A percentile compares a stretch with the other conserved stretches of the same genome.
phyloP scores from a whole-genome alignment of 2,888 invertebrate species.

The Tachina lurida region DNA sequence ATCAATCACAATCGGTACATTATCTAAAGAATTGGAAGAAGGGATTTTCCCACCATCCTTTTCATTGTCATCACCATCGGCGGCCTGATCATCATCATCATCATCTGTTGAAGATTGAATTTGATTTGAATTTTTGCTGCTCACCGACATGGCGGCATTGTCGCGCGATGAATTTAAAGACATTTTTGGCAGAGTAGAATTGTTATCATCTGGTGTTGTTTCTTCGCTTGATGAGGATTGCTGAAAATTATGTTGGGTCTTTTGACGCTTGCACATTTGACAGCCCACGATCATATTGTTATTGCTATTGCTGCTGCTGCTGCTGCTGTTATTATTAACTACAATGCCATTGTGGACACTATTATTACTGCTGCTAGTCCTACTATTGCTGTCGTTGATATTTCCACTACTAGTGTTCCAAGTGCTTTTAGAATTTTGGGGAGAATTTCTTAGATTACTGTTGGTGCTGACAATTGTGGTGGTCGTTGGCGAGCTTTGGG shows the following conservation, averaged over 20 bases:
- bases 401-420: neutral
- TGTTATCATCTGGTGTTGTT: constrained; percentile 28
- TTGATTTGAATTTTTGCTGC: constrained; percentile 15
- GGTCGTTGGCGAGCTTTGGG: constrained; percentile 65
- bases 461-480: constrained; percentile 59
- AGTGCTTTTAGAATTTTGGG: constrained; percentile 11
- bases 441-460: constrained; percentile 61
- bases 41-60: constrained; percentile 61
- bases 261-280: constrained; percentile 83
- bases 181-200: constrained; percentile 4
- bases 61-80: constrained; percentile 60
- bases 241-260: constrained; percentile 81
- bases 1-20: constrained; percentile 7
- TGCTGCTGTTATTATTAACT: neutral
- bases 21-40: constrained; percentile 45
- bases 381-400: constrained; percentile 30
- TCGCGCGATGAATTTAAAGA: constrained; percentile 21
- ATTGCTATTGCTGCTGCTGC: neutral
- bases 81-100: constrained; percentile 30
- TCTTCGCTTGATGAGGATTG: constrained; percentile 58
- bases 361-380: constrained; percentile 3
- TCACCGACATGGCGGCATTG: neutral
- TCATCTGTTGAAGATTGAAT: constrained; percentile 20
- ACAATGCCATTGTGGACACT: constrained; percentile 23
- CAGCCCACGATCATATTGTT: constrained; percentile 75